These are phyloP conservation scores for Lordiphosa andalusiaca DNA, from an alignment of 2,888 invertebrate species.

Conservation along the genomic window DNA sequence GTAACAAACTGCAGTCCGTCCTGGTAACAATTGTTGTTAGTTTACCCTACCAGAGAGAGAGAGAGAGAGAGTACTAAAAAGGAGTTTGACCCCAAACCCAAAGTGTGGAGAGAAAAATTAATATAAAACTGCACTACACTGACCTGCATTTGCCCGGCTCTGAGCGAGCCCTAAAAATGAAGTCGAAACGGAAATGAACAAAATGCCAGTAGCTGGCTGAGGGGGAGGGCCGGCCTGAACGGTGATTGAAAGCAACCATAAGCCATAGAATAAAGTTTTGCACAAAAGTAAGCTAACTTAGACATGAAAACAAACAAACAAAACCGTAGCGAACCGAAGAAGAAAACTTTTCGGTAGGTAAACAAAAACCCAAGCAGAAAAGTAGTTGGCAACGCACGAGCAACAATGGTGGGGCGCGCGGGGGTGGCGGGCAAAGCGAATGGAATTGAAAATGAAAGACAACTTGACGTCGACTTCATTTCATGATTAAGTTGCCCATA, in stretches of 20 bases:
- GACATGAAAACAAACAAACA: slow-evolving; percentile 50
- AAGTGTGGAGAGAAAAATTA: slow-evolving; percentile 29
- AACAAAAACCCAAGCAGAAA: slow-evolving; percentile 49
- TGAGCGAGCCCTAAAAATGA: slow-evolving; percentile 31
- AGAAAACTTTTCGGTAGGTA: slow-evolving; percentile 59
- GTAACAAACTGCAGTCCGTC: slow-evolving; percentile 11
- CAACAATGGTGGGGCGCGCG: slow-evolving; percentile 12
- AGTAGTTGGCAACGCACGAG: slow-evolving; percentile 50
- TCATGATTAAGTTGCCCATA: slow-evolving; percentile 66
- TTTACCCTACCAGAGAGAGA: slow-evolving; percentile 7
- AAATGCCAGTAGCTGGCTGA: slow-evolving; percentile 29
- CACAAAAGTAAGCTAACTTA: slow-evolving; percentile 58
- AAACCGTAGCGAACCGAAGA: slow-evolving; percentile 28
- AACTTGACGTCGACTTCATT: slow-evolving; percentile 65
- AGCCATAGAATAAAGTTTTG: slow-evolving; percentile 39
- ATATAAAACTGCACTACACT: slow-evolving; percentile 51
- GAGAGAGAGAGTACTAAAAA: slow-evolving; percentile 22
- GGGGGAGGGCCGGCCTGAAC: slow-evolving; percentile 6
- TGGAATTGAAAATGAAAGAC: slow-evolving; percentile 52
- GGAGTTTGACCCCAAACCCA: slow-evolving; percentile 26
- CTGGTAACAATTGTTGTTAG: slow-evolving; percentile 25
- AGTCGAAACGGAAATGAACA: slow-evolving; percentile 61
- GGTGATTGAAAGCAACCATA: slow-evolving; percentile 48
- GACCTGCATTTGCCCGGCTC: slow-evolving; percentile 56
- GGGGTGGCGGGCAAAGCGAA: slow-evolving; percentile 18